Percentiles rank a stretch among this genome's conserved stretches.
phyloP scores from a whole-genome alignment of 64 coral and sea anemone genomes.

The Dendrophyllia cribrosa region DNA sequence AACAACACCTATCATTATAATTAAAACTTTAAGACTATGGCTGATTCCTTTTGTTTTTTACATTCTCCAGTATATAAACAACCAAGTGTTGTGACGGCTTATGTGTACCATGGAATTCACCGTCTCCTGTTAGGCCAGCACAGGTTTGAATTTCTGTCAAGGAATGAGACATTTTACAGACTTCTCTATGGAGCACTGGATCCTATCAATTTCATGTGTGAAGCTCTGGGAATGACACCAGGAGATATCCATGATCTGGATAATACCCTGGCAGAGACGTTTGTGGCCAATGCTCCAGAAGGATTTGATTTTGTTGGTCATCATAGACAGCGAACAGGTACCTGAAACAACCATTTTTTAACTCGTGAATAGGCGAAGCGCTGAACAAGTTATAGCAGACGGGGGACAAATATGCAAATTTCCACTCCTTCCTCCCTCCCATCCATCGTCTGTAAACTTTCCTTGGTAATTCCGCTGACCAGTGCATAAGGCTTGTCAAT shows the following conservation, averaged over 20 bases:
- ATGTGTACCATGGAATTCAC: constrained; percentile 17
- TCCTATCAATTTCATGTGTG: constrained; percentile 71
- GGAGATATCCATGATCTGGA: constrained; percentile 34
- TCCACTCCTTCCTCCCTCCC: too few species aligned
- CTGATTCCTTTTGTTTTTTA: not conserved
- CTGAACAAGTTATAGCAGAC: too few species aligned
- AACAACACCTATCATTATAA: too few species aligned
- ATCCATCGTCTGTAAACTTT: too few species aligned
- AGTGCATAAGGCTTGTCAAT: too few species aligned
- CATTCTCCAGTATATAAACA: constrained; percentile 2
- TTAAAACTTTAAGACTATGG: too few species aligned
- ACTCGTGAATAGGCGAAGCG: too few species aligned
- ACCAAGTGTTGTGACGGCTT: constrained; percentile 31
- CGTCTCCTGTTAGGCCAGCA: constrained; percentile 6
- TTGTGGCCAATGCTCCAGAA: constrained; percentile 28
- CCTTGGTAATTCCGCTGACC: too few species aligned
- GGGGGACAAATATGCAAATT: too few species aligned
- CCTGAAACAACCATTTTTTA: too few species aligned
- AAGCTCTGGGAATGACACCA: constrained; percentile 54
- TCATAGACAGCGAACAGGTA: not conserved
- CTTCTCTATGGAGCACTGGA: constrained; percentile 31
- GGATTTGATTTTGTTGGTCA: constrained; percentile 61
- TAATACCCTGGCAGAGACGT: constrained; percentile 33
- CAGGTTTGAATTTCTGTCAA: constrained; percentile 52
- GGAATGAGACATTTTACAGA: constrained; percentile 27